Conservation (phyloP, 2,888 invertebrate species). For the Tanytarsus gracilentus region DNA sequence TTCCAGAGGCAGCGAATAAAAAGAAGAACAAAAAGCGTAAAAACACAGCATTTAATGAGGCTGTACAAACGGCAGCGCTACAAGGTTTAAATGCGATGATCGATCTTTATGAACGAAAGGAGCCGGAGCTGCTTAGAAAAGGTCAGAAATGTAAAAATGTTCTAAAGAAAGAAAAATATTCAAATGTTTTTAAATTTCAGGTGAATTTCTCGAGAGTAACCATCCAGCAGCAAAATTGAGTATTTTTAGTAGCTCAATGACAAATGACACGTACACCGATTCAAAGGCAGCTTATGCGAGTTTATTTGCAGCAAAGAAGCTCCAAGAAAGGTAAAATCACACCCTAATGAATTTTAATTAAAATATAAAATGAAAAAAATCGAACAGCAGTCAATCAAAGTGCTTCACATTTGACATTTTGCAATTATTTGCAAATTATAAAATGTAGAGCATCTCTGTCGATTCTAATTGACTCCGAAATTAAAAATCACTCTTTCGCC, state of each 20-base stretch:
- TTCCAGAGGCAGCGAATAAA: background rate
- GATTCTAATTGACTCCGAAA: too few relatives aligned
- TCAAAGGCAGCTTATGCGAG: conserved; percentile 43
- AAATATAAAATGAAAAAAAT: background rate
- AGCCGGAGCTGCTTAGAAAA: conserved; percentile 40
- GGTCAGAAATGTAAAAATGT: conserved; percentile 33
- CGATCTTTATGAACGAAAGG: conserved; percentile 39
- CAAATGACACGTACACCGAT: conserved; percentile 33
- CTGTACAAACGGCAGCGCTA: conserved; percentile 39
- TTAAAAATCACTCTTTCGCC: too few relatives aligned
- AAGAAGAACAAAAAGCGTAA: conserved; percentile 7
- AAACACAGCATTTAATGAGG: conserved; percentile 37
- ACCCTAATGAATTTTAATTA: background rate
- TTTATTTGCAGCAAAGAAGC: conserved; percentile 41
- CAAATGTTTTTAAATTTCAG: conserved; percentile 34
- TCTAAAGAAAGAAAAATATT: background rate
- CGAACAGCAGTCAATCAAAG: background rate
- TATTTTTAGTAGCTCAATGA: conserved; percentile 40
- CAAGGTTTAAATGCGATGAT: conserved; percentile 42
- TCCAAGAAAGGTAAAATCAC: conserved; percentile 40
- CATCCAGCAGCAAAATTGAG: conserved; percentile 42
- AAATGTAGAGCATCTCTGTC: too few relatives aligned
- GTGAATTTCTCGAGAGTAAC: conserved; percentile 39
- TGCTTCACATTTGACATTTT: background rate
- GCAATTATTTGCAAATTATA: too few relatives aligned